These are phyloP conservation scores for Sisyra terminalis DNA, from an alignment of 2,888 invertebrate genomes.

Conservation along the genomic window DNA sequence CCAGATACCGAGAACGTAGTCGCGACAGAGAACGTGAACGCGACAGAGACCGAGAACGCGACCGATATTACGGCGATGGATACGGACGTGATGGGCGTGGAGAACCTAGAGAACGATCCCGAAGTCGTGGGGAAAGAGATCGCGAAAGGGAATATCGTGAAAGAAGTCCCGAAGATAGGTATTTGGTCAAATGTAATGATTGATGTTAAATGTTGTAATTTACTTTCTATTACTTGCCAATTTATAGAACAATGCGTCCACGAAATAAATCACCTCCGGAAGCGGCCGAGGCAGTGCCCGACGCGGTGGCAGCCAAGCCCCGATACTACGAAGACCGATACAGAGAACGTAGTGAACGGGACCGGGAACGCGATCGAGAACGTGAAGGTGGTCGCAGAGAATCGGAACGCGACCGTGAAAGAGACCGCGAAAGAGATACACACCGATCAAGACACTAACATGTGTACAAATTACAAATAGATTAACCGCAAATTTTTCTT, in stretches of 20 bases:
- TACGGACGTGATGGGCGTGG: slow-evolving; percentile 36
- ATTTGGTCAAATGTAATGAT: slow-evolving; percentile 18
- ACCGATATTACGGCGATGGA: slow-evolving; percentile 30
- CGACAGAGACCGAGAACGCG: slow-evolving; percentile 31
- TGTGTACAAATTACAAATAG: not conserved
- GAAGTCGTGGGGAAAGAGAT: slow-evolving; percentile 61
- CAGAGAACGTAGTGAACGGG: slow-evolving; percentile 47
- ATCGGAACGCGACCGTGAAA: slow-evolving; percentile 43
- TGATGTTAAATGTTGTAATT: not conserved
- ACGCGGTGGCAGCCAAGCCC: slow-evolving; percentile 32
- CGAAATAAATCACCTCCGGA: slow-evolving; percentile 46
- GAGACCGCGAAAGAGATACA: slow-evolving; percentile 49
- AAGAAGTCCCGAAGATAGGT: slow-evolving; percentile 64
- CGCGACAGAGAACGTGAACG: slow-evolving; percentile 38
- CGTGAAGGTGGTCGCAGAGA: slow-evolving; percentile 35
- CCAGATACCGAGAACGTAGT: slow-evolving; percentile 30
- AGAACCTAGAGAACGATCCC: slow-evolving; percentile 54
- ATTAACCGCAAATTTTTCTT: too few relatives aligned
- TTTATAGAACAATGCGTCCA: slow-evolving; percentile 19
- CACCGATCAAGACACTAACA: slow-evolving; percentile 51
- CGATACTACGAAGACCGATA: slow-evolving; percentile 82
- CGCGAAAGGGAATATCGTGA: slow-evolving; percentile 55
- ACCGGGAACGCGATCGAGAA: slow-evolving; percentile 33
- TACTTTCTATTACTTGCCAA: not conserved
- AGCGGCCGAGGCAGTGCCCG: slow-evolving; percentile 31